phyloP scores from a whole-genome alignment of 2,113 vertebrate species.

The Phylloscopus trochilus region DNA sequence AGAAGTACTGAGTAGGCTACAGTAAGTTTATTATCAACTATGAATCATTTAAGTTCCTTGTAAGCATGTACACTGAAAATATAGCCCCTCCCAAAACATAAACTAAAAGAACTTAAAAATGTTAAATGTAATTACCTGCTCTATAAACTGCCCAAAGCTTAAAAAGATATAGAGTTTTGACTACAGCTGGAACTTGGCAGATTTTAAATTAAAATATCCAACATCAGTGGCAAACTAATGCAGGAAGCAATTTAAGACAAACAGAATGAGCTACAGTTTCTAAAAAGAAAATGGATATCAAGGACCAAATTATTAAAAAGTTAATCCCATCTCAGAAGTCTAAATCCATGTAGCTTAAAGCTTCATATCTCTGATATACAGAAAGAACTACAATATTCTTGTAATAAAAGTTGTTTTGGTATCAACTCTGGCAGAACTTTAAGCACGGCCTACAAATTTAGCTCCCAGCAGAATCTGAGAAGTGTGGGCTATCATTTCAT shows the following conservation, averaged over 20 bases:
- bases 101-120: neutral
- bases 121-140: neutral
- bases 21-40: neutral
- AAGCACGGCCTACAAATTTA: neutral
- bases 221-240: neutral
- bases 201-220: neutral
- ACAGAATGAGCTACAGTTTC: neutral
- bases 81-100: neutral
- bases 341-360: neutral
- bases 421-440: neutral
- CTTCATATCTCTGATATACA: neutral
- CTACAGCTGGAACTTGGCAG: neutral
- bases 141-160: neutral
- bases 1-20: neutral
- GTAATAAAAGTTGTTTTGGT: neutral
- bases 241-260: neutral
- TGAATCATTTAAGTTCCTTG: neutral
- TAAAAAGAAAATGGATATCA: neutral
- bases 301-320: neutral
- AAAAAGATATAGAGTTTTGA: neutral
- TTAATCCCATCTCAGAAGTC: neutral
- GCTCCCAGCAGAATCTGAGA: neutral
- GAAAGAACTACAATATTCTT: neutral
- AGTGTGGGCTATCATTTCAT: fast-evolving
- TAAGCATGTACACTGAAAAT: neutral